Conservation (phyloP, 1,140 invertebrate species). For the Cyclargus thomasi region DNA sequence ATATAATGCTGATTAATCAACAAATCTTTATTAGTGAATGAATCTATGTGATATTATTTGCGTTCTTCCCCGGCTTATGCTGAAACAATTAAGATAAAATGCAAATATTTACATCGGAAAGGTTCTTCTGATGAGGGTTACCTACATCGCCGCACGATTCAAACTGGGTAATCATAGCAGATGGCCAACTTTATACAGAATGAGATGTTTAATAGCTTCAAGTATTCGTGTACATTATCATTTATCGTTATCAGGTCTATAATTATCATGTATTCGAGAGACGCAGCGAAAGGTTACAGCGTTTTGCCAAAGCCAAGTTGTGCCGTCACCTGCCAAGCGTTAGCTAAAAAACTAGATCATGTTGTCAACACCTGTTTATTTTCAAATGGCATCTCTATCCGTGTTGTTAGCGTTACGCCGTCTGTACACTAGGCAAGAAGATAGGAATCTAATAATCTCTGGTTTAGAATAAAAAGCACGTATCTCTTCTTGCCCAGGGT, state of each 20-base stretch:
- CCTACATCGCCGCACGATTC: not conserved
- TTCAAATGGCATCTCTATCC: slow-evolving; percentile 19
- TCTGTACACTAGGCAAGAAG: not conserved
- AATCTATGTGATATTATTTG: slow-evolving; percentile 17
- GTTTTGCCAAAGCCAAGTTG: slow-evolving; percentile 26
- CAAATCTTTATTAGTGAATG: slow-evolving; percentile 4
- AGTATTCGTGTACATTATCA: not conserved
- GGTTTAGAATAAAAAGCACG: too few relatives aligned
- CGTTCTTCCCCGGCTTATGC: slow-evolving; percentile 40
- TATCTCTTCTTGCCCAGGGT: too few relatives aligned
- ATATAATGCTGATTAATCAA: slow-evolving; percentile 5
- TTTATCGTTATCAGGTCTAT: not conserved
- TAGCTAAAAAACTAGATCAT: slow-evolving; percentile 29
- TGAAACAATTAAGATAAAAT: slow-evolving; percentile 62
- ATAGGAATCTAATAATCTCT: not conserved
- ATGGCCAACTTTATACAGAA: slow-evolving; percentile 6
- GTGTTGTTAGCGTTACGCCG: slow-evolving; percentile 2
- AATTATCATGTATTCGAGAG: not conserved
- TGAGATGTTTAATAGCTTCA: not conserved
- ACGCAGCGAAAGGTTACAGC: slow-evolving; percentile 24
- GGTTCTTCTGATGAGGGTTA: slow-evolving; percentile 14
- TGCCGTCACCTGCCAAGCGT: slow-evolving; percentile 28
- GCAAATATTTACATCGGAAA: slow-evolving; percentile 35
- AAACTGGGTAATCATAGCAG: slow-evolving; percentile 8
- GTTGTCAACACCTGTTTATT: slow-evolving; percentile 29